Percentiles rank a stretch among this genome's conserved stretches.
These are phyloP conservation scores for Limnephilus auricula DNA, from an alignment of 2,888 invertebrate species.

Conservation along the genomic window DNA sequence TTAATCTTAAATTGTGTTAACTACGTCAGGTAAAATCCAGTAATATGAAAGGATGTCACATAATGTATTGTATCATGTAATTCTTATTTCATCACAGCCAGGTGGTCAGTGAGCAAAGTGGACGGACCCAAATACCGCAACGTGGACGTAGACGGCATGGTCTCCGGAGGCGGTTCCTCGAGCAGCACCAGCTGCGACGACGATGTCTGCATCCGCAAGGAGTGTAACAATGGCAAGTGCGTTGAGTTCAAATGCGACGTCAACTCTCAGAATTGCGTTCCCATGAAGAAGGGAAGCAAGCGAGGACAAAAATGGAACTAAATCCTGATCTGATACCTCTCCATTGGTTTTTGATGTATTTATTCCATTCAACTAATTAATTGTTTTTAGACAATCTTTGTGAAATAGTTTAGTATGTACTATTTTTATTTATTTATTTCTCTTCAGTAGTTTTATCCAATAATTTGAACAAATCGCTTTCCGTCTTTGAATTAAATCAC, in stretches of 20 bases:
- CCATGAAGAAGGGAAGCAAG: not conserved
- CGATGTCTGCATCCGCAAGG: conserved; percentile 58
- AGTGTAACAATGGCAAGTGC: conserved; percentile 56
- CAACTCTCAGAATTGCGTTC: conserved; percentile 57
- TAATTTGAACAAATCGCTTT: not conserved
- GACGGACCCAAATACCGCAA: not conserved
- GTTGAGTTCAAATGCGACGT: conserved; percentile 57
- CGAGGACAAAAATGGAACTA: not conserved
- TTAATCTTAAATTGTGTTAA: too few relatives aligned
- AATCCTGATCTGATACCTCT: not conserved
- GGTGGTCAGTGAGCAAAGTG: not conserved
- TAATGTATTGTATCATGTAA: not conserved
- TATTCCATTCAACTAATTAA: not conserved
- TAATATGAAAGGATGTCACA: too few relatives aligned
- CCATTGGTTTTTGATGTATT: not conserved
- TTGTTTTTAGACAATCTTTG: not conserved
- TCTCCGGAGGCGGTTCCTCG: conserved; percentile 19
- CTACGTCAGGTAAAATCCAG: too few relatives aligned
- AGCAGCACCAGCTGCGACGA: conserved; percentile 51
- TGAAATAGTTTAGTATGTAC: not conserved
- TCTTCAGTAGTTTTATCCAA: not conserved
- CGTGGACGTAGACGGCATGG: not conserved
- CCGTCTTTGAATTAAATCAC: not conserved
- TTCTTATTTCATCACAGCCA: not conserved
- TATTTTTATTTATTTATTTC: not conserved